These are phyloP conservation scores for Bolinopsis microptera DNA, from an alignment of 37 sponge, comb jelly and placozoan genomes.

Conservation along the genomic window DNA sequence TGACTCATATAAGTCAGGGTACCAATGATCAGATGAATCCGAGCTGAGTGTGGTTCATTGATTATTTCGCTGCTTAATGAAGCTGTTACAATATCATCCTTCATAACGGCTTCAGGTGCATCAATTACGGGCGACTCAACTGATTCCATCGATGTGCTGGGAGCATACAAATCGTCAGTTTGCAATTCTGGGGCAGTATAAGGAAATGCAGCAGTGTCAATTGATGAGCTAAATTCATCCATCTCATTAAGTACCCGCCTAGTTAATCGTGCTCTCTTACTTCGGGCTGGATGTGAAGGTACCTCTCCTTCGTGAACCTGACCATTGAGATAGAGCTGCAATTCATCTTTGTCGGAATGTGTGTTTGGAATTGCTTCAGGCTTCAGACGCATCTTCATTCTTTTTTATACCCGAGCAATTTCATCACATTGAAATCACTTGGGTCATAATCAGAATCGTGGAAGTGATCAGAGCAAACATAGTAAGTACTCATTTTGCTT, in stretches of 20 bases:
- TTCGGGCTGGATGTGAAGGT: too few relatives aligned
- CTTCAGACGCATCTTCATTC: background rate
- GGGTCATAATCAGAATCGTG: background rate
- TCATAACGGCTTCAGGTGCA: background rate
- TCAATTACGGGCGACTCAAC: too few relatives aligned
- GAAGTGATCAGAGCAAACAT: background rate
- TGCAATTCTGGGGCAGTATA: too few relatives aligned
- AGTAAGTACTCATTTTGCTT: background rate
- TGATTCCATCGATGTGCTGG: too few relatives aligned
- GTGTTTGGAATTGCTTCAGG: constrained; percentile 19
- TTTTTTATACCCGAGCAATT: background rate
- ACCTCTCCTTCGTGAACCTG: background rate
- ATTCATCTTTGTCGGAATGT: background rate
- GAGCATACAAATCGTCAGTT: too few relatives aligned
- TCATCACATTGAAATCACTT: background rate
- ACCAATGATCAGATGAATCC: background rate
- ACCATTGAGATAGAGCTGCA: constrained; percentile 12
- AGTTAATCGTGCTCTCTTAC: too few relatives aligned
- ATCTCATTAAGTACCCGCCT: too few relatives aligned
- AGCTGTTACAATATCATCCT: background rate
- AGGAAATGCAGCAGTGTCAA: too few relatives aligned
- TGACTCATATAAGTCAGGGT: background rate
- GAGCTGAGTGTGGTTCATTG: background rate
- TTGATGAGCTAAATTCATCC: too few relatives aligned
- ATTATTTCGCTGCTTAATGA: background rate